phyloP scores from a whole-genome alignment of 2,888 invertebrate genomes.

The Polietes domitor region DNA sequence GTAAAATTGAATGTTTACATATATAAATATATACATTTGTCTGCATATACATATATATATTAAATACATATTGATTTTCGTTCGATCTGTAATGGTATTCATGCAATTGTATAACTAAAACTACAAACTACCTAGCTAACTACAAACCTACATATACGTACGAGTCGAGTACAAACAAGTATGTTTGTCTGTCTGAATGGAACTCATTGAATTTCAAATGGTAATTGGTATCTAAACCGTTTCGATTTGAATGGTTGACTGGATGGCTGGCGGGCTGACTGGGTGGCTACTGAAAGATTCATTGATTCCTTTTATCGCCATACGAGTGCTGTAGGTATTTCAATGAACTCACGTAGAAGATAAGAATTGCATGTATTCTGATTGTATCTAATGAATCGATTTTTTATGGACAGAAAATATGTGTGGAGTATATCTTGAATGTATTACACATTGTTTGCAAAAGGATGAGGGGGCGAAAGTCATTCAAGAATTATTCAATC shows the following conservation, averaged over 20 bases:
- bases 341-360: slow-evolving; percentile 29
- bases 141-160: neutral
- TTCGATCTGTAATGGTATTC: neutral
- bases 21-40: neutral
- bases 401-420: too few relatives aligned
- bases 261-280: too few relatives aligned
- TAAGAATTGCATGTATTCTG: slow-evolving; percentile 10
- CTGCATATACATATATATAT: neutral
- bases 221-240: slow-evolving; percentile 6
- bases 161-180: neutral
- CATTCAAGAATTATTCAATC: too few relatives aligned
- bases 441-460: neutral
- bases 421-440: too few relatives aligned
- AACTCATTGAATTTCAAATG: slow-evolving; percentile 10
- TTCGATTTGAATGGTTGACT: neutral
- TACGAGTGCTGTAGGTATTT: neutral
- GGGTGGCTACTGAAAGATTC: neutral
- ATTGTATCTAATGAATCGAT: neutral
- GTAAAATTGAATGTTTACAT: neutral
- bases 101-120: neutral
- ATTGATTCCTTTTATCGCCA: neutral
- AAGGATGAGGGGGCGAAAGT: neutral
- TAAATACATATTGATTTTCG: neutral
- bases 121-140: too few relatives aligned
- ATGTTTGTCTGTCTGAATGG: neutral